Base-by-base conservation (phyloP, 2,113 vertebrate genomes). In the Trichechus manatus region DNA sequence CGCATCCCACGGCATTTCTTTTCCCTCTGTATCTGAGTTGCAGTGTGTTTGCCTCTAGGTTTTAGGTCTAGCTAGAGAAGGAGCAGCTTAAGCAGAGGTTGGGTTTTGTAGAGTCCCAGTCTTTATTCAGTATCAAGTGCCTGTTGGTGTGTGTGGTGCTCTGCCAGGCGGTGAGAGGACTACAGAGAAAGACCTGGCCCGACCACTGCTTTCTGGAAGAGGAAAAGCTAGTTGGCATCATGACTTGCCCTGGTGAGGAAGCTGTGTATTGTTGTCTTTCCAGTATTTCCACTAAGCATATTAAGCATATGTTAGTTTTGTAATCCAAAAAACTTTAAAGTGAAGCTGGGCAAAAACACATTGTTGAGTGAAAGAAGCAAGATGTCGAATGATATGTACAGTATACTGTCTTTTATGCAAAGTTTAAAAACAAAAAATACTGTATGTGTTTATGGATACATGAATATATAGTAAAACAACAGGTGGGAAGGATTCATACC, bases 321-420 rank as follows among this genome's bases (percentile, higher is more conserved):
- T 79, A 61, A 79, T 85, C 90, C 87, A 80, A 61, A 92, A 87
- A 87, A 50, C 80, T 36, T 44, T 25, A 83, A 68, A 39, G 87
- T 47, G 14, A 27, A 66, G 23, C 56, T 84, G 64, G 79, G 36
- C 53, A 42, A 23, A 83, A 93, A 70, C 72, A 78, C n/a, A 59
- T 19, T 94, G 89, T 77, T 89, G 80, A 92, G 78, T 61, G 89
- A 86, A 78, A 89, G 94, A 91, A 89, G 29, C n/a, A 86, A 87
- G 77, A 50, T 77, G 36, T 70, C 53, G 88, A 77, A 33, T 0
- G 3, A 1, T 56, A 53, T 29, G 82, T 72, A n/a, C 33, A 13
- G 4, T 64, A 27, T 56, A 29, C 47, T 23, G 23, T 81, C 47
- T 92, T 81, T 64, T 89, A 33, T 56, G 75, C 81, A 27, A 89